Percentiles rank a stretch among this genome's conserved stretches.
phyloP scores from a whole-genome alignment of 2,113 vertebrate genomes.

The Ammodytes marinus region DNA sequence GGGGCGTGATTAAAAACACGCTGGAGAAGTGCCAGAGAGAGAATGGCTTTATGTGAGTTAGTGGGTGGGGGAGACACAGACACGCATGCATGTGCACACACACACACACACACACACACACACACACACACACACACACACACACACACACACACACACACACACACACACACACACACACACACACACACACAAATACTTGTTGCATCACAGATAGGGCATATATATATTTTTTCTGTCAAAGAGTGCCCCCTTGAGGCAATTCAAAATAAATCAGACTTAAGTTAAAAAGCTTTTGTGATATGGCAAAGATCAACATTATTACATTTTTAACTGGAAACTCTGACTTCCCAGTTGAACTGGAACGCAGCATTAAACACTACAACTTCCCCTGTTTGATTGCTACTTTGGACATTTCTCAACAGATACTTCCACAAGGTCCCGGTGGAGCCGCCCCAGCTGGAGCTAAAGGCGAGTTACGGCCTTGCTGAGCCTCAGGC shows the following conservation, averaged over 20 bases:
- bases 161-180: no score
- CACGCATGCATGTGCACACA: background rate
- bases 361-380: no score
- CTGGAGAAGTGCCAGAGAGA: constrained; percentile 97
- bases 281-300: background rate
- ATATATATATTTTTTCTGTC: no score
- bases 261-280: no score
- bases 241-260: no score
- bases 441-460: constrained; percentile 91
- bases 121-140: no score
- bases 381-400: background rate
- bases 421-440: constrained; percentile 98
- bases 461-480: constrained; percentile 97
- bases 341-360: no score
- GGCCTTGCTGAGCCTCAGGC: constrained; percentile 93
- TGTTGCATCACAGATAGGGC: no score
- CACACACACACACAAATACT: no score
- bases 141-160: no score
- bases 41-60: constrained; percentile 97
- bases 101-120: no score
- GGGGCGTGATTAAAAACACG: constrained; percentile 91
- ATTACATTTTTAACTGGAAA: background rate
- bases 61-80: background rate
- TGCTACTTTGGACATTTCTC: background rate
- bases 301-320: background rate